Percentiles rank a stretch among this genome's conserved stretches.
Conservation (phyloP, 2,797 vertebrate genomes). For the Potorous gilbertii region DNA sequence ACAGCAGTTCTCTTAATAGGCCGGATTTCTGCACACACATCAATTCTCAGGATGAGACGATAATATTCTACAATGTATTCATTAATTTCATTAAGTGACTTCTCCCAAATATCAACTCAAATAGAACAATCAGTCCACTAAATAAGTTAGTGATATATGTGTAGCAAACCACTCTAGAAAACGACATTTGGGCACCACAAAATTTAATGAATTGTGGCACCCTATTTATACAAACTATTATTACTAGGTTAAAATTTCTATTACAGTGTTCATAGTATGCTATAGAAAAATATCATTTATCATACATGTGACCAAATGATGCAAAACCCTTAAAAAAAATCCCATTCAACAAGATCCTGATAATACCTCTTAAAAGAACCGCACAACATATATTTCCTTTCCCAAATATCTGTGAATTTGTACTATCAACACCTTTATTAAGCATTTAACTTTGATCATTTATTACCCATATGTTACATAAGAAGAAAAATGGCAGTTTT, state of each 20-base stretch:
- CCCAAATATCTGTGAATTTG: conserved; percentile 54
- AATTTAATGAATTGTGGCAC: background rate
- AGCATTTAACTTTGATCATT: conserved; percentile 70
- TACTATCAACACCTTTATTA: conserved; percentile 61
- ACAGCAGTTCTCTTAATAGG: background rate
- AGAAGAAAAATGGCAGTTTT: conserved; percentile 66
- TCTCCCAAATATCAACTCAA: background rate
- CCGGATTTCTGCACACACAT: background rate
- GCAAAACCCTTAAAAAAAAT: background rate
- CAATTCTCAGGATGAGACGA: background rate
- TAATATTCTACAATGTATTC: background rate
- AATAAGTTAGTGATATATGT: background rate
- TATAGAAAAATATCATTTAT: conserved; percentile 25
- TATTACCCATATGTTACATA: conserved; percentile 69
- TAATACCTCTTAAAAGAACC: background rate
- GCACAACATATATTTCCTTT: conserved; percentile 47
- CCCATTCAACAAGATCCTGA: background rate
- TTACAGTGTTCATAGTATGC: background rate
- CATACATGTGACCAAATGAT: conserved; percentile 25
- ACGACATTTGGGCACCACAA: background rate
- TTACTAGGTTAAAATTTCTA: background rate
- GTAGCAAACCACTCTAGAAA: background rate
- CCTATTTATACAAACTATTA: background rate
- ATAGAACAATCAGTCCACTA: background rate
- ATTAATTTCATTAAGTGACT: background rate